phyloP scores from a whole-genome alignment of 2,888 invertebrate genomes.

The Nephrocerus scutellatus region DNA sequence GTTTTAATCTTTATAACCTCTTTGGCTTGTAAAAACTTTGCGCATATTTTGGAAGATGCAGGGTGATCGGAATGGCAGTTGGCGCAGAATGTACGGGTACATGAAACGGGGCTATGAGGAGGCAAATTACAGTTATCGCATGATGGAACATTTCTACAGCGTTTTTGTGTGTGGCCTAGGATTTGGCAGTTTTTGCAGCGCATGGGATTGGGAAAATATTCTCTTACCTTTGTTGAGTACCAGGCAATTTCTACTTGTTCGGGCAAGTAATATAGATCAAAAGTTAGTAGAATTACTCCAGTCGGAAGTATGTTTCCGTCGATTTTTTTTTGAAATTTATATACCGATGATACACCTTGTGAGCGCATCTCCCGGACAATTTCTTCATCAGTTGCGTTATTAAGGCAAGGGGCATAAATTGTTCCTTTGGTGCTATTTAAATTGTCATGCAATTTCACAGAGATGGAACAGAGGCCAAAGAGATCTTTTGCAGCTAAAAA shows the following conservation, averaged over 20 bases:
- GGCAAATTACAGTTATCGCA: conserved; percentile 9
- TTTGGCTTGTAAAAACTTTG: conserved; percentile 7
- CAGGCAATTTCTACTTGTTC: conserved; percentile 11
- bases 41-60: conserved; percentile 8
- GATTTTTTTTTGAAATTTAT: conserved; percentile 5
- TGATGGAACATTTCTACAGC: conserved; percentile 5
- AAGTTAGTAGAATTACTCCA: conserved; percentile 10
- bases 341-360: conserved; percentile 6
- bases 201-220: conserved; percentile 20
- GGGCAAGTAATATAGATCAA: conserved; percentile 8
- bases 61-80: conserved; percentile 9
- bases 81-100: conserved; percentile 6
- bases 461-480: conserved; percentile 7
- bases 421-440: conserved; percentile 14
- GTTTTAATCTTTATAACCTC: conserved; percentile 7
- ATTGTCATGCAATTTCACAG: conserved; percentile 10
- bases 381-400: conserved; percentile 11
- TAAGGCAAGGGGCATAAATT: conserved; percentile 15
- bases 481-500: conserved; percentile 5
- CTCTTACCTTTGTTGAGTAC: conserved; percentile 11
- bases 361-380: conserved; percentile 13
- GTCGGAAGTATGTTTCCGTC: conserved; percentile 10
- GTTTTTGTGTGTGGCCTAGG: conserved; percentile 16
- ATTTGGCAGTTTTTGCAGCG: conserved; percentile 17
- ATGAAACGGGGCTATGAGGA: conserved; percentile 3